phyloP scores from a whole-genome alignment of 2,113 vertebrate species.

The Hyperopisus bebe region DNA sequence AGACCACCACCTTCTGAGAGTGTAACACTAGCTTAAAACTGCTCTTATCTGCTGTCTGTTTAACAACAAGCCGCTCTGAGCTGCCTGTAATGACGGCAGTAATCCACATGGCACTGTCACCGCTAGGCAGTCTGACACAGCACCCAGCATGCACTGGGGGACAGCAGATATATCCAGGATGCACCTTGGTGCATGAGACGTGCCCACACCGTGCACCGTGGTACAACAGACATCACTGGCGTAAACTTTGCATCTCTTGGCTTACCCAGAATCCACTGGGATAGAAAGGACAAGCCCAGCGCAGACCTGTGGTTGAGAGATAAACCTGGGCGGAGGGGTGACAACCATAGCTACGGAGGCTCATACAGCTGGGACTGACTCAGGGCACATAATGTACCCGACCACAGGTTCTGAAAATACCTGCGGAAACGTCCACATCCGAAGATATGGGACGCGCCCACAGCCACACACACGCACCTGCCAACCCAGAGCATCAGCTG shows the following conservation, averaged over 20 bases:
- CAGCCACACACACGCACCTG: not conserved
- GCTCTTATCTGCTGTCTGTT: slow-evolving; percentile 51
- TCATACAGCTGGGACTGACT: not conserved
- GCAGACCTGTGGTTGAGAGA: not conserved
- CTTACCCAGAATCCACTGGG: slow-evolving; percentile 2
- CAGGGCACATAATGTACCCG: not conserved
- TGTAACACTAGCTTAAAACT: slow-evolving; percentile 53
- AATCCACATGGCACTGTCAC: slow-evolving; percentile 23
- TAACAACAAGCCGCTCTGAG: slow-evolving; percentile 31
- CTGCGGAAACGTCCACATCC: not conserved
- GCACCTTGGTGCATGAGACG: not conserved
- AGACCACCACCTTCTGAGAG: slow-evolving; percentile 50
- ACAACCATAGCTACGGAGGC: not conserved
- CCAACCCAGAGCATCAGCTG: not conserved
- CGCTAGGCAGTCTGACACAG: slow-evolving; percentile 1
- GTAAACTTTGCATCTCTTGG: not conserved
- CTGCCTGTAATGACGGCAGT: slow-evolving; percentile 21
- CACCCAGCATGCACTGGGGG: slow-evolving; percentile 19
- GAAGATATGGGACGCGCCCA: not conserved
- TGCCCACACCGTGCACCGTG: not conserved
- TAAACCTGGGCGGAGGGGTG: not conserved
- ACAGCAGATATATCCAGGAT: slow-evolving; percentile 10
- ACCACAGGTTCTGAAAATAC: not conserved
- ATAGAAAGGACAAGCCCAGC: not conserved
- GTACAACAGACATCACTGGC: not conserved